Evolutionary conservation across 2,888 invertebrate genomes (phyloP).

Genomic region (Cotesia congregata): DNA sequence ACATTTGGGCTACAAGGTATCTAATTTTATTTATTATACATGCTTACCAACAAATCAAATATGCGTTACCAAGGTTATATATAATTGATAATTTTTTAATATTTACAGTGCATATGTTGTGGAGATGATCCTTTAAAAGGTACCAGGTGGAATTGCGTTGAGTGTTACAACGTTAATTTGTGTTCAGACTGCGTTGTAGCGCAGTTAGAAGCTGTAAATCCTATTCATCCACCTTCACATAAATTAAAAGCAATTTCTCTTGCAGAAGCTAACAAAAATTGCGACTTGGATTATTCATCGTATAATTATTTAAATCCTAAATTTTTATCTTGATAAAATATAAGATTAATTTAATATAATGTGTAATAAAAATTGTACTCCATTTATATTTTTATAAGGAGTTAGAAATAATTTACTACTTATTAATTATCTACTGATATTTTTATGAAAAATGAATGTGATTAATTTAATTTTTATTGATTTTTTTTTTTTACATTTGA

Average conservation of each 20-base stretch:
- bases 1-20: slow-evolving; percentile 71
- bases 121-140: slow-evolving; percentile 76
- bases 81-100: background rate
- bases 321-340: slow-evolving; percentile 58
- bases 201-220: slow-evolving; percentile 71
- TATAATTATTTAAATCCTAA: slow-evolving; percentile 68
- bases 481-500: no score
- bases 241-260: slow-evolving; percentile 65
- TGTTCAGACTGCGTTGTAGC: slow-evolving; percentile 77
- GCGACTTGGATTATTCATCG: slow-evolving; percentile 62
- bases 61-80: background rate
- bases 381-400: background rate
- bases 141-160: slow-evolving; percentile 79
- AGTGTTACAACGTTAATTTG: slow-evolving; percentile 76
- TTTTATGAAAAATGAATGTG: no score
- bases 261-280: slow-evolving; percentile 54
- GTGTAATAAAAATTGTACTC: background rate
- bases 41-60: no score
- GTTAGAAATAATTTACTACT: background rate
- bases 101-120: slow-evolving; percentile 75
- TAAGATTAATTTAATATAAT: background rate
- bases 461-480: no score
- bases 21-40: slow-evolving; percentile 25
- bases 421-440: no score
- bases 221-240: slow-evolving; percentile 71